Conservation (phyloP, 2,113 vertebrate species). For the Nematolebias whitei region DNA sequence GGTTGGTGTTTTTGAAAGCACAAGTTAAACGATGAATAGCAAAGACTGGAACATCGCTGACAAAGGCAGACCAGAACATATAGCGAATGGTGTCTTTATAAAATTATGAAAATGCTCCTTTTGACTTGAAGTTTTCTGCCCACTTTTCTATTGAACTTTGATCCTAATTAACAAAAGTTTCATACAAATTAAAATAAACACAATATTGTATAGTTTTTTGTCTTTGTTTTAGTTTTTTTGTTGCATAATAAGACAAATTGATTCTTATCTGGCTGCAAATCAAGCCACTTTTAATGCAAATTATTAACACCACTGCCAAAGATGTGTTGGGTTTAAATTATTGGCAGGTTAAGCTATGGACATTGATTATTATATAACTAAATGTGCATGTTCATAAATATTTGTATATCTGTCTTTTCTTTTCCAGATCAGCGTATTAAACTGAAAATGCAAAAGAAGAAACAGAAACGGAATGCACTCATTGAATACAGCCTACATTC, state of each 20-base stretch:
- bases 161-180: constrained; percentile 9
- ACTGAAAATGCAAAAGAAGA: too few relatives aligned
- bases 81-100: constrained; percentile 16
- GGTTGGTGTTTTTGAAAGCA: constrained; percentile 3
- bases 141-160: not conserved
- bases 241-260: not conserved
- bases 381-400: too few relatives aligned
- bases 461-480: too few relatives aligned
- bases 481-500: too few relatives aligned
- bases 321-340: too few relatives aligned
- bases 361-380: too few relatives aligned
- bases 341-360: too few relatives aligned
- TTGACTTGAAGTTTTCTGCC: constrained; percentile 19
- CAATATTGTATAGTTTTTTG: too few relatives aligned
- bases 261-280: not conserved
- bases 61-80: constrained; percentile 8
- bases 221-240: too few relatives aligned
- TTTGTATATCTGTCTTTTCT: too few relatives aligned
- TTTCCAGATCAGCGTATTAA: too few relatives aligned
- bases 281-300: not conserved
- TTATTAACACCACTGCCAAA: too few relatives aligned
- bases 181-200: not conserved
- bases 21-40: constrained; percentile 31
- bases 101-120: constrained; percentile 12
- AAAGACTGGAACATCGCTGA: constrained; percentile 1